A percentile compares a stretch with the other conserved stretches of the same genome.
Conservation (phyloP, 2,888 invertebrate species). For the Lymantria dispar region DNA sequence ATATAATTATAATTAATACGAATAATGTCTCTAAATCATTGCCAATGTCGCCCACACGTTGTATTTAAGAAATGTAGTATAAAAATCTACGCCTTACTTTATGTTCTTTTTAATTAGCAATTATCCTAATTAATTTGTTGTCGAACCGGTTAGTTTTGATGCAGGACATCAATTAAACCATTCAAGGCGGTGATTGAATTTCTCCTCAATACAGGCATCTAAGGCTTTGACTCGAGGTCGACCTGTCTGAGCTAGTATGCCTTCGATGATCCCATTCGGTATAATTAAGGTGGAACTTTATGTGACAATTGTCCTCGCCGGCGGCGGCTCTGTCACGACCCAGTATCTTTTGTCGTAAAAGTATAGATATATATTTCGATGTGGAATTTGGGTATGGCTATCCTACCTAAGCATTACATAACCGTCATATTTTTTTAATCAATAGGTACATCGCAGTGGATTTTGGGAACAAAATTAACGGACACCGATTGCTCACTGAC, state of each 20-base stretch:
- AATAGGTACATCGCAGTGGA: no score
- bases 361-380: conserved; percentile 16
- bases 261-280: conserved; percentile 77
- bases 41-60: neutral
- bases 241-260: conserved; percentile 64
- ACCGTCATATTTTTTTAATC: no score
- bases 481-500: no score
- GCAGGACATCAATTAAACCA: conserved; percentile 52
- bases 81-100: no score
- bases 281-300: conserved; percentile 75
- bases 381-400: conserved; percentile 11
- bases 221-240: conserved; percentile 55
- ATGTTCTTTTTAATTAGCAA: no score
- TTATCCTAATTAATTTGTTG: neutral
- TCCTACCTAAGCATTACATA: no score
- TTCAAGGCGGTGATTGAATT: conserved; percentile 57
- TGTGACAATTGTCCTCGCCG: conserved; percentile 65
- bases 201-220: conserved; percentile 57
- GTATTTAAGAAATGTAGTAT: neutral
- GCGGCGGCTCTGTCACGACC: conserved; percentile 51
- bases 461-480: no score
- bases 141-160: neutral
- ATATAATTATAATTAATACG: neutral
- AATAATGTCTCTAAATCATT: neutral
- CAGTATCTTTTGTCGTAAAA: conserved; percentile 17